Evolutionary conservation across 2,888 invertebrate genomes (phyloP), one percentile per base, ranked within the genome.

Genomic region (Anagyrus pseudococci): DNA sequence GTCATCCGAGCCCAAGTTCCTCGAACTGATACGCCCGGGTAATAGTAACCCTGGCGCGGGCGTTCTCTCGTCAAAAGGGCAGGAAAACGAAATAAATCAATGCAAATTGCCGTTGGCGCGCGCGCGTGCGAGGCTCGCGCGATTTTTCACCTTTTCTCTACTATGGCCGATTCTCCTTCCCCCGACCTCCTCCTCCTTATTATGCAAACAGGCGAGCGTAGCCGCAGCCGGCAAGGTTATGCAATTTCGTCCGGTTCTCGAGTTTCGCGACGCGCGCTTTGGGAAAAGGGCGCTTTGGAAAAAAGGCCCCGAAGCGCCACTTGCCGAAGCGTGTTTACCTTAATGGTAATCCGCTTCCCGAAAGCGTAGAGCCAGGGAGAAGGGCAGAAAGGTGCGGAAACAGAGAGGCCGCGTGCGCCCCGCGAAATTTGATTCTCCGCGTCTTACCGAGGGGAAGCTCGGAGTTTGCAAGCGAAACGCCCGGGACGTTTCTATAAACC

Each of bases 181-280:
- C 15, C 46, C 58, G 58, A 29, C 41, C 49, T 62, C 52, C 52
- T 58, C 58, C 58, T 62, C 55, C 62, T 62, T 56, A 58, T 66
- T 58, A 62, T 58, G 65, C 15, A 66, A 62, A 62, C 62, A 49
- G 57, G 43, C 20, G 49, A n/a, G n/a, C n/a, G n/a, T n/a, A n/a
- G n/a, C n/a, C n/a, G n/a, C n/a, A n/a, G 56, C 62, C 47, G 62
- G 55, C 62, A 62, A 66, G 62, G 58, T 66, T 62, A 66, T 58
- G 58, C 65, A 62, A 66, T 66, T 62, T 62, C 40, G 55, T 43
- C 50, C 29, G n/a, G n/a, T n/a, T n/a, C n/a, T n/a, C n/a, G n/a
- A n/a, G n/a, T n/a, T n/a, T n/a, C n/a, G n/a, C n/a, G n/a, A n/a
- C n/a, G n/a, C n/a, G n/a, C n/a, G n/a, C n/a, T n/a, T n/a, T n/a